A percentile compares a stretch with the other conserved stretches of the same genome.
Evolutionary conservation across 2,797 vertebrate species (phyloP).

Genomic region (Clarias pachynema): DNA sequence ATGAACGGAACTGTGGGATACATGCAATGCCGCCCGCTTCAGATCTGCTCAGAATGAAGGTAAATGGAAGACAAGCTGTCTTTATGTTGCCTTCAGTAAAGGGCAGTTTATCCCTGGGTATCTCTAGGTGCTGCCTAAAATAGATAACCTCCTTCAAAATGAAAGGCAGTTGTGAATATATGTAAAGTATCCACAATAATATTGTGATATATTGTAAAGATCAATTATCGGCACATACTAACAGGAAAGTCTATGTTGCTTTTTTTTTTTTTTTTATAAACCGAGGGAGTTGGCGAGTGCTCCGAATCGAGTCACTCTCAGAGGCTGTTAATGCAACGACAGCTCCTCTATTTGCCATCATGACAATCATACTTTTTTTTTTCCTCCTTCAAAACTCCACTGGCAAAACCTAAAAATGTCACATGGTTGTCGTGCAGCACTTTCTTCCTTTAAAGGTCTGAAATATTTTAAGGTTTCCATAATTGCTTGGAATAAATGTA

Average conservation of each 20-base stretch:
- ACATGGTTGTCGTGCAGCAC: constrained; percentile 77
- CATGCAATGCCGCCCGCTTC: neutral
- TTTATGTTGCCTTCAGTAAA: neutral
- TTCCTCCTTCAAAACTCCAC: constrained; percentile 65
- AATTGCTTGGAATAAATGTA: constrained; percentile 49
- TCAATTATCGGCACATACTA: constrained; percentile 5
- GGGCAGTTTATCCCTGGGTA: neutral
- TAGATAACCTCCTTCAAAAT: neutral
- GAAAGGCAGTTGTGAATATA: neutral
- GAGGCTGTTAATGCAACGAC: constrained; percentile 62
- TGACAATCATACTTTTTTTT: constrained; percentile 73
- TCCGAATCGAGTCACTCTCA: constrained; percentile 43
- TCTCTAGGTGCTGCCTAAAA: neutral
- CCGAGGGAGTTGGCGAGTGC: constrained; percentile 13
- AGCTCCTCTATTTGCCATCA: constrained; percentile 56
- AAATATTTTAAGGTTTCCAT: constrained; percentile 68
- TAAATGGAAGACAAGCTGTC: too few species aligned
- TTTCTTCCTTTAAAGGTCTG: constrained; percentile 80
- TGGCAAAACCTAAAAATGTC: constrained; percentile 63
- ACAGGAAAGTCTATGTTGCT: neutral
- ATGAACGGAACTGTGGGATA: neutral
- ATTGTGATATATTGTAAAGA: constrained; percentile 3
- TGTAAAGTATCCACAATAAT: neutral
- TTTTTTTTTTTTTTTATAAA: neutral
- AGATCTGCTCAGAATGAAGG: neutral